Evolutionary conservation across 2,888 invertebrate species (phyloP).

Genomic region (Tipula lateralis): DNA sequence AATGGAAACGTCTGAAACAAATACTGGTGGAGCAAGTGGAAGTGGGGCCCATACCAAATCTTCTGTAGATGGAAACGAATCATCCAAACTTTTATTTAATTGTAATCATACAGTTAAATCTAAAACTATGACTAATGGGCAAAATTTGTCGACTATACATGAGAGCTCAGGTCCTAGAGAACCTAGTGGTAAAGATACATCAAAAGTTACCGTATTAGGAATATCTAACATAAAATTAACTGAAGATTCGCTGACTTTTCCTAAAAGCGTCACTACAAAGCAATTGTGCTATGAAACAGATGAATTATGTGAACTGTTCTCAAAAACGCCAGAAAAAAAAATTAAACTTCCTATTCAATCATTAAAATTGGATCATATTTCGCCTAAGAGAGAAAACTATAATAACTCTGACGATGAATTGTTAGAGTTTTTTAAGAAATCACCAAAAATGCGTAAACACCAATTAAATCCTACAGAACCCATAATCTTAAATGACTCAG

Average conservation of each 20-base stretch:
- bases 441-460: not conserved
- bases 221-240: not conserved
- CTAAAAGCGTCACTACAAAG: not conserved
- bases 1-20: constrained; percentile 47
- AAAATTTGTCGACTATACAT: not conserved
- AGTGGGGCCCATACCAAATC: constrained; percentile 34
- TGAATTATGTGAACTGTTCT: not conserved
- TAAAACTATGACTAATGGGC: not conserved
- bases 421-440: not conserved
- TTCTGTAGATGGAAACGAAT: not conserved
- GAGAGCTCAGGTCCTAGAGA: not conserved
- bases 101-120: not conserved
- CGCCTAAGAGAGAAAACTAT: not conserved
- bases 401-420: not conserved
- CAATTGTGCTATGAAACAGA: not conserved
- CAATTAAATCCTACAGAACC: not conserved
- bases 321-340: not conserved
- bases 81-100: not conserved
- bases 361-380: not conserved
- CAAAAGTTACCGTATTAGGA: not conserved
- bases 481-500: not conserved
- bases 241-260: not conserved
- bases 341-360: not conserved
- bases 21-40: constrained; percentile 37
- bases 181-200: not conserved